Evolutionary conservation across 1,140 invertebrate genomes (phyloP).

Genomic region (Zophobas atratus): DNA sequence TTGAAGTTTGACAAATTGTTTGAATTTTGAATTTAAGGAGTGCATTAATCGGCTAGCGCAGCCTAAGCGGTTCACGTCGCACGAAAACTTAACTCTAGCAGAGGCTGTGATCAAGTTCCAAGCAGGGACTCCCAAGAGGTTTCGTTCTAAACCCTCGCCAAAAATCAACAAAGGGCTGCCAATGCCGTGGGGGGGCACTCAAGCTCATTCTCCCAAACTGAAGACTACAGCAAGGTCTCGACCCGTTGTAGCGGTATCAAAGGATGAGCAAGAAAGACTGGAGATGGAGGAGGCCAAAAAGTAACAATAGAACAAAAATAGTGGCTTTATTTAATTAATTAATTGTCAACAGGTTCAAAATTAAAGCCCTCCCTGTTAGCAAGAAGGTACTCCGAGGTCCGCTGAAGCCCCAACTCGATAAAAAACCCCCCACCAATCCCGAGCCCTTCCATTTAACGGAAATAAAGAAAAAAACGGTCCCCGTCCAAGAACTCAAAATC

Average conservation of each 20-base stretch:
- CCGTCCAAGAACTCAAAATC: background rate
- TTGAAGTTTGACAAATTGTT: background rate
- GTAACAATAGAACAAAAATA: slow-evolving; percentile 40
- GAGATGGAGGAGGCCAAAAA: slow-evolving; percentile 66
- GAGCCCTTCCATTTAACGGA: slow-evolving; percentile 65
- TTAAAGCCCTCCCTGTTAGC: slow-evolving; percentile 63
- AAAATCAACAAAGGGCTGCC: slow-evolving; percentile 23
- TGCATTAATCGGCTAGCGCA: slow-evolving; percentile 53
- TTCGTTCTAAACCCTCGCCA: slow-evolving; percentile 62
- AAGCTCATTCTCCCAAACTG: slow-evolving; percentile 68
- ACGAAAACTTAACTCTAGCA: slow-evolving; percentile 64
- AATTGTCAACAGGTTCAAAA: slow-evolving; percentile 58
- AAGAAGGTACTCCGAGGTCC: slow-evolving; percentile 62
- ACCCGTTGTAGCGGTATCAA: slow-evolving; percentile 58
- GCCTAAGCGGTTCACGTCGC: slow-evolving; percentile 53
- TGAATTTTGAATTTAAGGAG: slow-evolving; percentile 8
- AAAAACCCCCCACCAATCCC: slow-evolving; percentile 56
- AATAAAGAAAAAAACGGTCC: slow-evolving; percentile 9
- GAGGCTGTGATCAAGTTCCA: slow-evolving; percentile 69
- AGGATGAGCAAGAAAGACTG: slow-evolving; percentile 64
- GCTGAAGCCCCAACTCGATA: slow-evolving; percentile 54
- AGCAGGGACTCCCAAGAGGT: slow-evolving; percentile 68
- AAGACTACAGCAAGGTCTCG: slow-evolving; percentile 66
- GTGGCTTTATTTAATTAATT: slow-evolving; percentile 21
- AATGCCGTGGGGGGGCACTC: slow-evolving; percentile 62